A percentile compares a stretch with the other conserved stretches of the same genome.
Conservation (phyloP, 2,797 vertebrate genomes). For the Leuciscus waleckii region DNA sequence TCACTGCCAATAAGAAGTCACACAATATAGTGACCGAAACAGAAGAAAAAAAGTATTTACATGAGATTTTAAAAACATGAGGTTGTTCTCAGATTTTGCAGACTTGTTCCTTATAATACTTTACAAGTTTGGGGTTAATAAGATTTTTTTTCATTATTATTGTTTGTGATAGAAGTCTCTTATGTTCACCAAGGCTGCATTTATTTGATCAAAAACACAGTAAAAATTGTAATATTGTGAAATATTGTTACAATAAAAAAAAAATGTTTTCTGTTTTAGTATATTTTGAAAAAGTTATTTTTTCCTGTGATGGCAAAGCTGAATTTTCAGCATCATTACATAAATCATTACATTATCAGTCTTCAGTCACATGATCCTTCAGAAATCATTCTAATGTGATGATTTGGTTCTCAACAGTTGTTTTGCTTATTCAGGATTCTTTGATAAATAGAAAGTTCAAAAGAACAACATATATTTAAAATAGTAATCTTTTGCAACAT, state of each 20-base stretch:
- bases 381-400: background rate
- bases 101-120: background rate
- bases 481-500: background rate
- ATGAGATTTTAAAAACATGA: background rate
- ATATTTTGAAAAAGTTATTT: background rate
- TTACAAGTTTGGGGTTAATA: background rate
- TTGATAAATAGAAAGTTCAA: background rate
- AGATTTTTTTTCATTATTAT: background rate
- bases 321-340: background rate
- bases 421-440: background rate
- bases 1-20: background rate
- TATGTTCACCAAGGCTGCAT: background rate
- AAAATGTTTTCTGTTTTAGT: background rate
- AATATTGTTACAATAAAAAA: background rate
- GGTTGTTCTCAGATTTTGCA: background rate
- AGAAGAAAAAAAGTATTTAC: background rate
- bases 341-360: no score
- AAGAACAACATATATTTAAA: background rate
- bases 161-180: background rate
- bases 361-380: background rate
- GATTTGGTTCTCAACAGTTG: background rate
- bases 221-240: background rate
- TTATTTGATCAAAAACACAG: background rate
- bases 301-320: background rate
- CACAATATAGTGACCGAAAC: background rate